A percentile compares a stretch with the other conserved stretches of the same genome.
phyloP scores from a whole-genome alignment of 2,113 vertebrate genomes.

The Eptesicus fuscus region DNA sequence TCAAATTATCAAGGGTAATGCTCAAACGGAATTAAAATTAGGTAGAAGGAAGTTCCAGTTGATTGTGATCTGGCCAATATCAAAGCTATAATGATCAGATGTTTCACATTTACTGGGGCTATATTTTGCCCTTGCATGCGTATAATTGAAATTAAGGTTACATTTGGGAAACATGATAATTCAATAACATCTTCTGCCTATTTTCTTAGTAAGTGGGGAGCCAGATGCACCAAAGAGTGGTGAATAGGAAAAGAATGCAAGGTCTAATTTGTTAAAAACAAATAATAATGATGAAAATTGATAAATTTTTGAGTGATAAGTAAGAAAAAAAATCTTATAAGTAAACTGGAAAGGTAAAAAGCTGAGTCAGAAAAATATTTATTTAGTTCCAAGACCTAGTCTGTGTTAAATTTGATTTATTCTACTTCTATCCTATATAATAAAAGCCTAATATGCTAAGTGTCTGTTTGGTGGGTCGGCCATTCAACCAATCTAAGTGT shows the following conservation, averaged over 20 bases:
- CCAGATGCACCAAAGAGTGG: neutral
- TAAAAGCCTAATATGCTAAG: too few species aligned
- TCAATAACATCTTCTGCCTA: neutral
- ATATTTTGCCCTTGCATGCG: conserved; percentile 11
- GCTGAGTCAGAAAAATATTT: neutral
- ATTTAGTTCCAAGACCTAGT: conserved; percentile 27
- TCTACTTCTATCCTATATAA: neutral
- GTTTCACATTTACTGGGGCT: conserved; percentile 65
- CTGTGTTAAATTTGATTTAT: conserved; percentile 44
- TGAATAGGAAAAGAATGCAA: neutral
- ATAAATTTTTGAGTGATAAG: neutral
- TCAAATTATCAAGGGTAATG: conserved; percentile 67
- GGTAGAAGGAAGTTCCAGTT: conserved; percentile 64
- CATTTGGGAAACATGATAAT: neutral
- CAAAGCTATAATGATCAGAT: conserved; percentile 53
- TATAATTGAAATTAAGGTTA: conserved; percentile 44
- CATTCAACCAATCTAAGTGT: too few species aligned
- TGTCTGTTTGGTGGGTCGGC: accelerated
- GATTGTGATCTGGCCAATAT: conserved; percentile 58
- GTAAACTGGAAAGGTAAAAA: conserved; percentile 19
- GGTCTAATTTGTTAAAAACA: conserved; percentile 10
- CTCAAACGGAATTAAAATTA: conserved; percentile 69
- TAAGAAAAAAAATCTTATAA: neutral
- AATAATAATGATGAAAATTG: neutral
- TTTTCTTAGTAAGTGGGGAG: conserved; percentile 24